Evolutionary conservation across 2,797 vertebrate genomes (phyloP).

Genomic region (Gila robusta): DNA sequence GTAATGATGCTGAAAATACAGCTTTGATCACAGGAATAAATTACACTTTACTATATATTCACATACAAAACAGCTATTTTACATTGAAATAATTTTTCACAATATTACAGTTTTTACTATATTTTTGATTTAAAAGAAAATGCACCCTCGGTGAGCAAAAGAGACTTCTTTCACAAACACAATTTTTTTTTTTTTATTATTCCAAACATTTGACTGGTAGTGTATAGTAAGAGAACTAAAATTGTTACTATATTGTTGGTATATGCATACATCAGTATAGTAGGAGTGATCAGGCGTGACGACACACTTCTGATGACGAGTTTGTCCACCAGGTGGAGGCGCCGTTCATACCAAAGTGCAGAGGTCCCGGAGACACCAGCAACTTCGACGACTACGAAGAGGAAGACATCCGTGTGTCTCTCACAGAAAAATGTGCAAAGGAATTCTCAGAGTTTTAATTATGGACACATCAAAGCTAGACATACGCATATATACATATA

Average conservation of each 20-base stretch:
- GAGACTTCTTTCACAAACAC: too few relatives aligned
- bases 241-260: not conserved
- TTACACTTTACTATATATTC: not conserved
- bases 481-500: conserved; percentile 47
- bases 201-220: not conserved
- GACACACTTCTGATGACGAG: not conserved
- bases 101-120: not conserved
- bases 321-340: conserved; percentile 89
- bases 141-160: too few relatives aligned
- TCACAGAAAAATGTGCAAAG: conserved; percentile 97
- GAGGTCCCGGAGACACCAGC: conserved; percentile 98
- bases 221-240: not conserved
- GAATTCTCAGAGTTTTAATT: conserved; percentile 98
- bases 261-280: not conserved
- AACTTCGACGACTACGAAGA: conserved; percentile 99
- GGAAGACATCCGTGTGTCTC: conserved; percentile 96
- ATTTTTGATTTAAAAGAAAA: too few relatives aligned
- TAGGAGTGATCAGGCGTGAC: not conserved
- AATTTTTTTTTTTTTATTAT: not conserved
- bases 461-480: conserved; percentile 87
- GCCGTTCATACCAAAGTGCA: conserved; percentile 99
- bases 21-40: not conserved
- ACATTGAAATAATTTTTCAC: not conserved
- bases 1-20: not conserved
- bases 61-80: too few relatives aligned